Base-by-base conservation (phyloP, 2,888 invertebrate genomes). In the Lepetodrilus schrolli region DNA sequence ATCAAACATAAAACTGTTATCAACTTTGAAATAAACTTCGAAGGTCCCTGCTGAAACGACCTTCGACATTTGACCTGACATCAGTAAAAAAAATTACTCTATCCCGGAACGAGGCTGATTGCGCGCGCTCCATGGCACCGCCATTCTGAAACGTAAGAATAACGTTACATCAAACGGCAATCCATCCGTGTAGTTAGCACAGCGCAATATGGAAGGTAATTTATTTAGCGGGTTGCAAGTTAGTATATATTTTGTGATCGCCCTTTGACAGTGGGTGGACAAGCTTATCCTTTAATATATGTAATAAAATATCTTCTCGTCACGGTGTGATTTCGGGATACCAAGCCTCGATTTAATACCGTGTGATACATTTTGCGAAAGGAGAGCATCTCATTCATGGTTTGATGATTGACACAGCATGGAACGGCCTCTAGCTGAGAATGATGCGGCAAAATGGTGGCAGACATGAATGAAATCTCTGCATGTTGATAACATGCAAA, bases 221-320 rank as follows among this genome's bases (percentile, higher is more conserved):
- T 58, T 58, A 58, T 58, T 58, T 58, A 58, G 30, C 58, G 58
- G 58, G 58, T 30, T 30, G 58, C 58, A 58, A 58, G 17, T 58
- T 30, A 26, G 58, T 23, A 34, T 30, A 58, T 58, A 58, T 30
- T 58, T 34, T 58, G 58, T 58, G 34, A 58, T 58, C 30, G 58
- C 21, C 58, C 34, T 30, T 58, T 58, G 58, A 58, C 58, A 58
- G 58, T 58, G 30, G 58, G 58, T 34, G 21, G 58, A 58, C 58
- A 30, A 30, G 58, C n/a, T 34, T 58, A 26, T 17, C 51, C 58
- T 58, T 58, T 58, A 58, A 58, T 58, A 26, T 58, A 10, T 23
- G 58, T 58, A 58, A 58, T 58, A 58, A 58, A 30, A 58, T 58
- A 13, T 58, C 58, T 26, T 58, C 58, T 34, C 58, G 58, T 26